Evolutionary conservation across 2,888 invertebrate genomes (phyloP).

Genomic region (Mesochorus sp.): DNA sequence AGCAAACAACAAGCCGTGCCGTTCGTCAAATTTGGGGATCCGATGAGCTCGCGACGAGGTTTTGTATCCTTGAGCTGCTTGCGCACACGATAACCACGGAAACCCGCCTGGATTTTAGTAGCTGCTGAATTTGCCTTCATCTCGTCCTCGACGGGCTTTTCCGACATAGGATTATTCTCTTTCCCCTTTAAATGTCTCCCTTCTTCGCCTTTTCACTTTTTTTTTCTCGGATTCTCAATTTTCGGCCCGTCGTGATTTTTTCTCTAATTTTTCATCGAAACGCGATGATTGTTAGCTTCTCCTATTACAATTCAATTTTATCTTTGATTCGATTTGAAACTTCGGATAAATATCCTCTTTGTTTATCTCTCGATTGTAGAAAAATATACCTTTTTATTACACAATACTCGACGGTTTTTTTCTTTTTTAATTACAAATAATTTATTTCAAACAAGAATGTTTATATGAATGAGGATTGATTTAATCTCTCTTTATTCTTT

Average conservation of each 20-base stretch:
- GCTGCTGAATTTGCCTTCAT: constrained; percentile 81
- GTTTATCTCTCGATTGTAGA: too few relatives aligned
- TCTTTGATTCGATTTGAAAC: too few relatives aligned
- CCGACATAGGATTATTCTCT: constrained; percentile 58
- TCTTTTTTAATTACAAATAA: not conserved
- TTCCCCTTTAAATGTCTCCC: not conserved
- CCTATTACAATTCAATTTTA: too few relatives aligned
- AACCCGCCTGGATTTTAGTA: constrained; percentile 84
- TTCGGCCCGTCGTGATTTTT: too few relatives aligned
- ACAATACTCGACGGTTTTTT: too few relatives aligned
- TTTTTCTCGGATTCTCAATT: not conserved
- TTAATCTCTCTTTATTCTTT: not conserved
- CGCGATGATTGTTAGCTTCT: too few relatives aligned
- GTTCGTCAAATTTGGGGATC: constrained; percentile 39
- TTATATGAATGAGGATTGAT: not conserved
- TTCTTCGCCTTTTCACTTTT: not conserved
- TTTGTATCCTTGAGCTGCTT: constrained; percentile 80
- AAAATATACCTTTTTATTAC: too few relatives aligned
- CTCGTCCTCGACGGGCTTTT: constrained; percentile 62
- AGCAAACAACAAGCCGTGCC: constrained; percentile 45
- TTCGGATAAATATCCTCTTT: too few relatives aligned
- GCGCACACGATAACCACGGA: constrained; percentile 84
- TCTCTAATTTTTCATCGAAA: too few relatives aligned
- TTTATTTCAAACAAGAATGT: too few relatives aligned
- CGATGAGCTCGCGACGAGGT: constrained; percentile 18